Evolutionary conservation across 23 tunicate genomes (phyloP), one percentile per base, ranked within the genome.

Genomic region (Oikopleura albicans): DNA sequence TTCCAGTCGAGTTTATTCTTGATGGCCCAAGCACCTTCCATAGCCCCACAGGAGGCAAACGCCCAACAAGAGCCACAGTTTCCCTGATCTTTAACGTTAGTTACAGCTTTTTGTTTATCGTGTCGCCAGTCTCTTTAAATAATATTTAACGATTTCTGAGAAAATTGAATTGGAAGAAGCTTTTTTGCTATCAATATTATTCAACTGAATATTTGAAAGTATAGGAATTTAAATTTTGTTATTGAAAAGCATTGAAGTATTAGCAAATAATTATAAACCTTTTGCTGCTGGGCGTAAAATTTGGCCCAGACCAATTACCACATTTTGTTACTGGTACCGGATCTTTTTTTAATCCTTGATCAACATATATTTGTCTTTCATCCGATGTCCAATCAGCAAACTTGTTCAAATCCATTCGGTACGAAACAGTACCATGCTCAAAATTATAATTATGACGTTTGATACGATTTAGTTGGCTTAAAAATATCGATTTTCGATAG

Each of bases 51-150:
- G 0, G 97, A 87, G 41, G 90, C 85, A 75, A 92, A 92, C 4
- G 97, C 87, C 90, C 89, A 92, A 75, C 97, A 92, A 27, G 85
- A 59, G 84, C 97, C 97, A 40, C 92, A 86, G 66, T 76, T 76
- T 76, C 57, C 84, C 75, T 92, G 97, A 86, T 92, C 84, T 36
- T 89, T 89, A 4, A 92, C 97, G 34, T 86, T 86, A 39, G 92
- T 89, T 33, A 89, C 90, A 49, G 63, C 63, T 22, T 12, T 12
- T 8, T 49, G 63, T 49, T 49, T 49, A 49, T 22, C 63, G 22
- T 12, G 12, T 49, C 63, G 12, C 63, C 63, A 49, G 63, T 49
- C n/a, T n/a, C n/a, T n/a, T n/a, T n/a, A n/a, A n/a, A n/a, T n/a
- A n/a, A n/a, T n/a, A n/a, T n/a, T n/a, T n/a, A n/a, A n/a, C n/a